Evolutionary conservation across 2,113 vertebrate genomes (phyloP).

Genomic region (Cebus imitator): DNA sequence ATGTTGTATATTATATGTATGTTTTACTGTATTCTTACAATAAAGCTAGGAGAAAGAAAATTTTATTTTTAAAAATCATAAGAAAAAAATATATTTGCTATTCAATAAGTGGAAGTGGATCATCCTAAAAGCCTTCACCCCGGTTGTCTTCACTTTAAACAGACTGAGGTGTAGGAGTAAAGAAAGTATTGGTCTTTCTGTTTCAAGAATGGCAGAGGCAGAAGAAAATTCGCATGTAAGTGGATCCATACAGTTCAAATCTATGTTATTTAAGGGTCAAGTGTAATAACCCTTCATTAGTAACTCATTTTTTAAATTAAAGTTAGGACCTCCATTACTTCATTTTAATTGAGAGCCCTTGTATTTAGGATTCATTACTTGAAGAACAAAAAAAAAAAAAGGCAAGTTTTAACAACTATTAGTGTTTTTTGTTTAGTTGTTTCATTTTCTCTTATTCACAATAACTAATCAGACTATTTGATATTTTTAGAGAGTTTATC

Average conservation of each 20-base stretch:
- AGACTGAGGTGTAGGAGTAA: neutral
- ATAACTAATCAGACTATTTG: neutral
- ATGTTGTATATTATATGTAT: neutral
- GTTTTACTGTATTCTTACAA: neutral
- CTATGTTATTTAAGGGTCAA: neutral
- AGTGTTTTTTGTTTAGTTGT: neutral
- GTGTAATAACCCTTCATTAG: neutral
- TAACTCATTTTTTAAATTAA: neutral
- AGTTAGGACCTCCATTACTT: neutral
- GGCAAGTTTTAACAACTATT: neutral
- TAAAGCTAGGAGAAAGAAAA: neutral
- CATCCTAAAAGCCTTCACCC: neutral
- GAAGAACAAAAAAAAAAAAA: neutral
- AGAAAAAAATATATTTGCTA: neutral
- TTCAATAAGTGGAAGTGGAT: neutral
- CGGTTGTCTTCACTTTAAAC: neutral
- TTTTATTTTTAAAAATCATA: neutral
- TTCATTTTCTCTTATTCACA: neutral
- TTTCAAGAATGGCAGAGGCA: neutral
- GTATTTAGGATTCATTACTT: neutral
- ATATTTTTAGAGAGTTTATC: neutral
- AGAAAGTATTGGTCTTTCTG: neutral
- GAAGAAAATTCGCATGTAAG: neutral
- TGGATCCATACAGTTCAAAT: neutral
- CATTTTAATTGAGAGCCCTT: neutral